Base-by-base conservation (phyloP, 2,888 invertebrate species). In the Lasiommata megera region DNA sequence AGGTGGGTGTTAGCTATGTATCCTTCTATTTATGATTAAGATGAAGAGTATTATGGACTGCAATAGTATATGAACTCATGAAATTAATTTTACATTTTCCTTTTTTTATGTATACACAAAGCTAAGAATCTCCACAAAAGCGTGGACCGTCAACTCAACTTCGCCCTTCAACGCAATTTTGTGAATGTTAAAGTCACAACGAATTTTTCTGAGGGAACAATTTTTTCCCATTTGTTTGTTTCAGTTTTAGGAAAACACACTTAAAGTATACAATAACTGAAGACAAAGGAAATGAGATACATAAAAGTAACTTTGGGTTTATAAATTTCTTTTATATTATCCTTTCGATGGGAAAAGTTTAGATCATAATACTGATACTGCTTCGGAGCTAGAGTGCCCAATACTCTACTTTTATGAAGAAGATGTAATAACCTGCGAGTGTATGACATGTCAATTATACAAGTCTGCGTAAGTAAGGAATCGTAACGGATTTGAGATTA, bases 221-320 rank as follows among this genome's bases (percentile, higher is more conserved):
- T 54, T 57, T 57, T 57, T 57, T 47, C 51, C 23, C 40, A 51
- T 58, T 58, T 44, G 57, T 57, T 61, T 61, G 48, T 61, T 58
- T 58, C 47, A 53, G 31, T 38, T 57, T 53, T 38, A 47, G 23
- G 29, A 28, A 57, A 61, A 61, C 59, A 54, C 56, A 62, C 55
- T 63, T 57, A 54, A 64, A 63, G 61, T 60, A 60, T 58, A 63
- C 57, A 52, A 60, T 58, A 54, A 44, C 59, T 51, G 48, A 52
- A 55, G 54, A 63, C 56, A 62, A 63, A 63, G 56, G 55, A 62
- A 60, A 64, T 63, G 58, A 63, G 61, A 64, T 55, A 60, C 61
- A 62, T 62, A 62, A 62, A 61, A 61, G 58, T 54, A 62, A 63
- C 61, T 65, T 63, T 46, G 50, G 48, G 59, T 54, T n/a, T 62